Evolutionary conservation across 2,113 vertebrate genomes (phyloP), one percentile per base, ranked within the genome.

Genomic region (Neoarius graeffei): DNA sequence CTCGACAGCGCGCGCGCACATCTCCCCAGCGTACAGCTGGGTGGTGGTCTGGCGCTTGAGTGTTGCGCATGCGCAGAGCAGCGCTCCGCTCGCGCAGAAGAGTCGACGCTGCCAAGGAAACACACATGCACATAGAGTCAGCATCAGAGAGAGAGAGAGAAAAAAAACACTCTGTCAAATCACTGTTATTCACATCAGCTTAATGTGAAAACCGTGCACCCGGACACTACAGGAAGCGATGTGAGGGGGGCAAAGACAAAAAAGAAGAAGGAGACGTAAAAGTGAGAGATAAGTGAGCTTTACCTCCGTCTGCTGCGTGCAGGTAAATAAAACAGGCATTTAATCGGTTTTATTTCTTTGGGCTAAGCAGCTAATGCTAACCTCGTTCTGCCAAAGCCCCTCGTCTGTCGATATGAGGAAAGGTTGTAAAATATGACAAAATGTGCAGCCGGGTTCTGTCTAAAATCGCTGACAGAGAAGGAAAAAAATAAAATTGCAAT

Each of bases 31-130:
- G 76, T 81, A 59, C 42, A 15, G 74, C 77, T 86, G 85, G 89
- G 91, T 77, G 85, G 92, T 89, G 89, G 88, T 90, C 86, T 83
- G 30, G 84, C 27, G 52, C 62, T 27, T 5, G 25, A 7, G 25
- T 50, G 62, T 14, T 64, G 88, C 92, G 92, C 92, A 91, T 90
- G 92, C 92, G 76, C 83, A 62, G n/a, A 87, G 59, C 73, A 79
- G 56, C 74, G 62, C 87, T 77, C 71, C 69, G 85, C 86, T 84
- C 89, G 76, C 25, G 85, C 82, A 35, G 91, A 81, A 86, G 88
- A 90, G 86, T 82, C 81, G 86, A 88, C 66, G 89, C 90, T 91
- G 89, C 90, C 91, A 91, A 84, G 90, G 92, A 92, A 92, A 92
- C 92, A 88, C 89, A 87, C 88, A 91, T 76, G 88, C 83, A 67